Conservation (phyloP, 2,113 vertebrate species). For the Copsychus sechellarum region DNA sequence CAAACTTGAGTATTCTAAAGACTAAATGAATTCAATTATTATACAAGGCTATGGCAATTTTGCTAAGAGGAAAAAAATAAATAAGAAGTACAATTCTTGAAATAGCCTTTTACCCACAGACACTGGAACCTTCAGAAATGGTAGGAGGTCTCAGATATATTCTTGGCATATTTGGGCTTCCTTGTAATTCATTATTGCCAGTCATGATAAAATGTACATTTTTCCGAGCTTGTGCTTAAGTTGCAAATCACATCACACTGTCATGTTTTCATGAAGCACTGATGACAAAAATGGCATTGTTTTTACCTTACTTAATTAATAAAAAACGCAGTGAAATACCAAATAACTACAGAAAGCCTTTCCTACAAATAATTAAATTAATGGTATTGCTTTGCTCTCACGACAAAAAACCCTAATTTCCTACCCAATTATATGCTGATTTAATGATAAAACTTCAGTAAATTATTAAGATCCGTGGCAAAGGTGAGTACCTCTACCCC, state of each 20-base stretch:
- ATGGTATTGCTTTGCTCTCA: background rate
- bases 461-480: slow-evolving; percentile 78
- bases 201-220: slow-evolving; percentile 14
- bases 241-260: slow-evolving; percentile 51
- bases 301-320: slow-evolving; percentile 65
- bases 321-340: slow-evolving; percentile 5
- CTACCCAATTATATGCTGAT: slow-evolving; percentile 74
- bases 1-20: slow-evolving; percentile 57
- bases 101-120: slow-evolving; percentile 8
- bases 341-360: slow-evolving; percentile 17
- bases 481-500: slow-evolving; percentile 71
- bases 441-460: slow-evolving; percentile 77
- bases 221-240: slow-evolving; percentile 32
- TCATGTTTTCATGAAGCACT: slow-evolving; percentile 50
- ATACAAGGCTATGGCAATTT: slow-evolving; percentile 13
- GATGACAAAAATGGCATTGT: slow-evolving; percentile 57
- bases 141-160: slow-evolving; percentile 67
- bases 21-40: slow-evolving; percentile 70
- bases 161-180: slow-evolving; percentile 45
- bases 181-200: slow-evolving; percentile 50
- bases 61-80: slow-evolving; percentile 48
- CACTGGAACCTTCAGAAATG: slow-evolving; percentile 14
- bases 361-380: slow-evolving; percentile 63
- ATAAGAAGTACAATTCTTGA: slow-evolving; percentile 16
- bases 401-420: slow-evolving; percentile 50